Base-by-base conservation (phyloP, 2,888 invertebrate species). In the Choristoneura rosaceana region DNA sequence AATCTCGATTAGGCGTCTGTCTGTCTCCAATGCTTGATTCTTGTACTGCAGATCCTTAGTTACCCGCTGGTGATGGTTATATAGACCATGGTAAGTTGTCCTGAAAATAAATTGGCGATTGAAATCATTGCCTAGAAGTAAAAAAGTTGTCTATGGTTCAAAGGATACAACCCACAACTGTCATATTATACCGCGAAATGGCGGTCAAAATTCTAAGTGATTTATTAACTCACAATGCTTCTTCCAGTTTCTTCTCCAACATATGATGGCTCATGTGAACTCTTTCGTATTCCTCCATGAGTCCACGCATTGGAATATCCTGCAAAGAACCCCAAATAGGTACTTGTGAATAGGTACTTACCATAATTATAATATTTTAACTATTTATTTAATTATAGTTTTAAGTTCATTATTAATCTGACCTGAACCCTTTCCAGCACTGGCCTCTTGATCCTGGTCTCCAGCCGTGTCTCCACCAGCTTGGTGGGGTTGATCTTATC, bases 381-480 rank as follows among this genome's bases (percentile, higher is more conserved):
- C 25, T 25, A 25, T 25, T 25, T 25, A 25, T 1, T 25, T 25
- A 25, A 25, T 25, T 25, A 25, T 25, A 25, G 25, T 25, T 25
- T 25, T 1, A 1, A 25, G 25, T 25, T 25, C 25, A 25, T 25
- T 25, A 25, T 25, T 25, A 25, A 25, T 38, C 68, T 77, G 76
- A 89, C 91, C 82, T 90, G 90, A 3, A 94, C 93, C 80, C 92
- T 89, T 84, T 98, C 98, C 71, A 96, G 95, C 15, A 97, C 97
- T 0, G 97, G 96, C 66, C 98, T 95, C 84, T 96, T 96, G 0
- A 96, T 96, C 67, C 98, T 95, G 83, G 97, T 97, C 87, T 98
- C 98, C 65, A 98, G 94, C 66, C 98, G 95, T 0, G 98, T 98
- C 89, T 99, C 97, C 5, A 97, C 97, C 78, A 98, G 92, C 86